phyloP scores from a whole-genome alignment of 1,140 invertebrate species.

The Drosophila aff. region DNA sequence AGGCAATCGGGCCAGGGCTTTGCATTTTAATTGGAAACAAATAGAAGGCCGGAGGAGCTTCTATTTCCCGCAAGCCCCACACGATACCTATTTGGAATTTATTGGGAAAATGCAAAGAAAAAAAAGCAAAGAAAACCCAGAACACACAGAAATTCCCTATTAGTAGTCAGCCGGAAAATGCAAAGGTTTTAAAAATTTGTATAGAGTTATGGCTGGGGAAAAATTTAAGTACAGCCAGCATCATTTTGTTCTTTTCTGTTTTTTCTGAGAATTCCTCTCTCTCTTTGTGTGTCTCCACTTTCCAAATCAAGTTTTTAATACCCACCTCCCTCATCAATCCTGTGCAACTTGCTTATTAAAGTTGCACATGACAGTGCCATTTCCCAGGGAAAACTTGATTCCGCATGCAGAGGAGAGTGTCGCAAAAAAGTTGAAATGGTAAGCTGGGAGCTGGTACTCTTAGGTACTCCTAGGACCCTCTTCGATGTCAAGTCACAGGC shows the following conservation, averaged over 20 bases:
- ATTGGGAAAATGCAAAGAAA: background rate
- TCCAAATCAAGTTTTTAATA: background rate
- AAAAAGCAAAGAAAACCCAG: background rate
- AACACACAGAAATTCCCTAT: background rate
- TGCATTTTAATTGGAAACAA: slow-evolving; percentile 35
- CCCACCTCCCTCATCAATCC: background rate
- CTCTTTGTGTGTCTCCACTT: background rate
- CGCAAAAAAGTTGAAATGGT: background rate
- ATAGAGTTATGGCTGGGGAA: background rate
- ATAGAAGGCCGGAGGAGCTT: background rate
- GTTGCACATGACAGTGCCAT: background rate
- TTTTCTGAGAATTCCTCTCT: background rate
- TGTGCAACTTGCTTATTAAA: background rate
- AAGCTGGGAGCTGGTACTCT: background rate
- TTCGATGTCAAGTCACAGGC: background rate
- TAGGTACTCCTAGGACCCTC: background rate
- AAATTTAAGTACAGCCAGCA: background rate
- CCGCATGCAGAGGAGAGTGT: background rate
- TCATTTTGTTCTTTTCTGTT: background rate
- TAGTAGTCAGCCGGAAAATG: background rate
- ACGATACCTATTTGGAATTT: background rate
- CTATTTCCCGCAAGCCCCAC: background rate
- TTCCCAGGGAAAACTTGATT: background rate
- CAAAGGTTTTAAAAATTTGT: background rate
- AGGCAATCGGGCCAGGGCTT: background rate